Evolutionary conservation across 2,113 vertebrate genomes (phyloP).

Genomic region (Formicarius rufipectus): DNA sequence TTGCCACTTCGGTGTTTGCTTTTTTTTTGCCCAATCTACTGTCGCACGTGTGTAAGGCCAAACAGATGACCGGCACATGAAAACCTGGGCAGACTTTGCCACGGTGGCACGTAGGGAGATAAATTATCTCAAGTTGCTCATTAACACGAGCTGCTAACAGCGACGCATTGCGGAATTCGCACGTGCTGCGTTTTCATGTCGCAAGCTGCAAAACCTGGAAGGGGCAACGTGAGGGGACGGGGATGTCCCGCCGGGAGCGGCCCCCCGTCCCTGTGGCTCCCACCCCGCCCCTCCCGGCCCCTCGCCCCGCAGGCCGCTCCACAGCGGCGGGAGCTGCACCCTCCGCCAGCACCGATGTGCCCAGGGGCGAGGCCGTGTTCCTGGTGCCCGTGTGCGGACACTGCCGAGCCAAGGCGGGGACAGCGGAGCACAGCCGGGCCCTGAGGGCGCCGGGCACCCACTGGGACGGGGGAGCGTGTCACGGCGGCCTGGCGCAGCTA

Average conservation of each 20-base stretch:
- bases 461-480: accelerated
- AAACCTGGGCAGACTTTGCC: neutral
- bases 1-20: neutral
- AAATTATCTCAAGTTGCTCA: neutral
- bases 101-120: accelerated
- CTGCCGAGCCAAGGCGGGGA: no score
- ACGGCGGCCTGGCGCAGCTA: accelerated
- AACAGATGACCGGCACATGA: neutral
- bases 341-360: no score
- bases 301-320: no score
- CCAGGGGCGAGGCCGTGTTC: no score
- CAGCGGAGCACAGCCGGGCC: no score
- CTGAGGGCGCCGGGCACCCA: neutral
- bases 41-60: conserved; percentile 8
- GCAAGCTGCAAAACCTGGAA: neutral
- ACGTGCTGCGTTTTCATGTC: accelerated
- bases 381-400: no score
- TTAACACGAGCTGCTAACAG: neutral
- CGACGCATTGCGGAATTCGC: neutral
- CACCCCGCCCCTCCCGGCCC: no score
- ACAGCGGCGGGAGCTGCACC: no score
- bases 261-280: no score
- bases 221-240: accelerated
- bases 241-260: no score
- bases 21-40: neutral